Evolutionary conservation across 2,888 invertebrate genomes (phyloP), one percentile per base, ranked within the genome.

Genomic region (Drosophila imparisetae): DNA sequence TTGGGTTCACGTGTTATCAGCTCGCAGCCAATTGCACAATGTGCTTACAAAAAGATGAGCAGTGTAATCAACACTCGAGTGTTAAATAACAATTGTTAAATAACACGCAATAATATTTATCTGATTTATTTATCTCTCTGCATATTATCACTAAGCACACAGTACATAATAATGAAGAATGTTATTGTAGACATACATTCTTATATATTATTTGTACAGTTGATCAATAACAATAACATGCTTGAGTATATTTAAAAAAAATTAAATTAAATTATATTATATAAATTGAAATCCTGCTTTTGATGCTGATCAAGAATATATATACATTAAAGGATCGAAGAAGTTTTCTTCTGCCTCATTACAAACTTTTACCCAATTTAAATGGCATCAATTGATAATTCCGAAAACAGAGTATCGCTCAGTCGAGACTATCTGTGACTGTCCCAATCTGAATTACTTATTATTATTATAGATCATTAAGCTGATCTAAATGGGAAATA

Each of bases 1-100:
- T 15, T 32, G 59, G 32, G 30, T 54, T 62, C 27, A 34, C 27
- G 73, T 69, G 73, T 75, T 73, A 75, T 73, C 73, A 62, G 62
- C 34, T 48, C 11, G 6, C 21, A 15, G 29, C 42, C 50, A 49
- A 38, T 48, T 18, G 36, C 29, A 54, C 8, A 36, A 6, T 36
- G 54, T 42, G 54, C 55, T 70, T 36, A 27, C 3, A 15, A 11
- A 11, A 40, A 24, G 24, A 21, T 21, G 63, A 29, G 50, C 40
- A n/a, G 18, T 32, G 27, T 21, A 10, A 52, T 32, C 32, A 45
- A 34, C 21, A n/a, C 21, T 18, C 29, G 24, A n/a, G 50, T 50
- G 18, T 29, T 30, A 13, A 49, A 11, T 29, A 32, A 7, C 24
- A 45, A 53, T 15, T 66, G 30, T 24, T 66, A 11, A 30, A 29